Evolutionary conservation across 2,888 invertebrate species (phyloP).

Genomic region (Acleris holmiana): DNA sequence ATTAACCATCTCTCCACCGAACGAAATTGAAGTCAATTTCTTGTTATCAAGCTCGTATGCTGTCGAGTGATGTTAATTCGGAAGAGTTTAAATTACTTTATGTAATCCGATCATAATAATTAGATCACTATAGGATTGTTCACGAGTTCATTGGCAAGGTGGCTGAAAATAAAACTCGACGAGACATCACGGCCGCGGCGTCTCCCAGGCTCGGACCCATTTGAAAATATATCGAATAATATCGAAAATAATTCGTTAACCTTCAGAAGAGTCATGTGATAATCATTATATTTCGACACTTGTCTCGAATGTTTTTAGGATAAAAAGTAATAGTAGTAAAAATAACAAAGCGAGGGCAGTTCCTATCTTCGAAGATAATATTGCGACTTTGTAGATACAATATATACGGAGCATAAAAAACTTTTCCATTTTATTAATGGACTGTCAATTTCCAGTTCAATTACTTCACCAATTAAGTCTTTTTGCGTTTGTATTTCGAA

Average conservation of each 20-base stretch:
- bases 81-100: conserved; percentile 7
- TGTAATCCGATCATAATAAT: conserved; percentile 27
- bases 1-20: too few relatives aligned
- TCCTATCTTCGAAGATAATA: too few relatives aligned
- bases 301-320: conserved; percentile 13
- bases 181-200: conserved; percentile 48
- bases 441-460: too few relatives aligned
- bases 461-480: too few relatives aligned
- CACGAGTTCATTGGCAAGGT: conserved; percentile 57
- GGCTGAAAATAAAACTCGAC: conserved; percentile 60
- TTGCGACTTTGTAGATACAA: too few relatives aligned
- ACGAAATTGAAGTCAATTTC: too few relatives aligned
- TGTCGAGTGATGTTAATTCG: not conserved
- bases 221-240: conserved; percentile 33
- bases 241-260: conserved; percentile 29
- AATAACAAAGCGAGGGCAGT: too few relatives aligned
- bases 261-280: conserved; percentile 29
- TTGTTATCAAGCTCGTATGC: too few relatives aligned
- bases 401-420: too few relatives aligned
- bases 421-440: too few relatives aligned
- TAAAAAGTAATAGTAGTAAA: not conserved
- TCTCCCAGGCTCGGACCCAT: conserved; percentile 42
- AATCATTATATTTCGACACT: conserved; percentile 30
- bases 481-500: too few relatives aligned
- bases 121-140: conserved; percentile 16